Percentiles rank a stretch among this genome's conserved stretches.
These are phyloP conservation scores for Drosophila leonis DNA, from an alignment of 2,888 invertebrate genomes.

Conservation along the genomic window DNA sequence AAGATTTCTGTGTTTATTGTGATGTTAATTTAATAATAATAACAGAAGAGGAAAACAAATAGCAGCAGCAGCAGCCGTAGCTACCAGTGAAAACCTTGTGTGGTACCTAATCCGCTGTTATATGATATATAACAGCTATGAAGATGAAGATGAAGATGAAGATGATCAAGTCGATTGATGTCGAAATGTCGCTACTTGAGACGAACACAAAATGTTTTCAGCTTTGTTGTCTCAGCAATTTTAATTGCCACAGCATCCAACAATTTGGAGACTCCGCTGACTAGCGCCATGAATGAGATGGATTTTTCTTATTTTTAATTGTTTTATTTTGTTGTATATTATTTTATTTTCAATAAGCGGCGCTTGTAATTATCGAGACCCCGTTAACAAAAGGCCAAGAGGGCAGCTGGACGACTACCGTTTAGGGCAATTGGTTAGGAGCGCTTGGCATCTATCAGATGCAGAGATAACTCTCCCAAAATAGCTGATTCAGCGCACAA, in stretches of 20 bases:
- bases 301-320: constrained; percentile 29
- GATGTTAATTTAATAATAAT: constrained; percentile 29
- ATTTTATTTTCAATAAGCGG: constrained; percentile 69
- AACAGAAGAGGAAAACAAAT: not conserved
- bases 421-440: constrained; percentile 77
- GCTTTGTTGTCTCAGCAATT: constrained; percentile 69
- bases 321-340: constrained; percentile 10
- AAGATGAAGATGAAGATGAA: constrained; percentile 46
- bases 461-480: constrained; percentile 51
- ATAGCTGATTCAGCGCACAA: constrained; percentile 83
- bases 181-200: constrained; percentile 71
- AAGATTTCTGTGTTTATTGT: constrained; percentile 14
- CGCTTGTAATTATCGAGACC: constrained; percentile 73
- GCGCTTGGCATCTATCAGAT: constrained; percentile 61
- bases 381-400: constrained; percentile 55
- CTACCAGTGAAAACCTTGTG: constrained; percentile 28
- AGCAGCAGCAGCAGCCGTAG: constrained; percentile 10
- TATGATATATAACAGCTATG: constrained; percentile 37
- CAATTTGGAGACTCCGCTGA: constrained; percentile 20
- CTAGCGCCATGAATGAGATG: constrained; percentile 68
- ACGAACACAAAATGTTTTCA: constrained; percentile 24
- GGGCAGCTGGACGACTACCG: constrained; percentile 75
- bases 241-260: constrained; percentile 68
- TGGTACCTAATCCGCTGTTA: constrained; percentile 66
- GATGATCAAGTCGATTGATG: constrained; percentile 37